Percentiles rank a stretch among this genome's conserved stretches.
Evolutionary conservation across 2,888 invertebrate species (phyloP).

Genomic region (Dendrolimus pini): DNA sequence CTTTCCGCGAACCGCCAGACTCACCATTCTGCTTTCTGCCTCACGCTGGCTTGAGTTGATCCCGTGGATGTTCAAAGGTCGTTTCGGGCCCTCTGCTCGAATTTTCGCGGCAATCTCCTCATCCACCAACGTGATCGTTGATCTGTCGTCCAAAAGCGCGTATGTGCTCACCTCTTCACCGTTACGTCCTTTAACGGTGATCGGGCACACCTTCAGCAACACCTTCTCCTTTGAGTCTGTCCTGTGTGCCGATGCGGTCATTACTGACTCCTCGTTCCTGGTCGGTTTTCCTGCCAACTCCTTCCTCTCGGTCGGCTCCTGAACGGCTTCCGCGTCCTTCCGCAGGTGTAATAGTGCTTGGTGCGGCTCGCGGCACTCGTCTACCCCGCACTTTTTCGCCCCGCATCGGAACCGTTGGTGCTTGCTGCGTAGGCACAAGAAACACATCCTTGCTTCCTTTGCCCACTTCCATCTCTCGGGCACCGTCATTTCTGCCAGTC

Average conservation of each 20-base stretch:
- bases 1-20: background rate
- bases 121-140: constrained; percentile 8
- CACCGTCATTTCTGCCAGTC: too few species aligned
- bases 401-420: background rate
- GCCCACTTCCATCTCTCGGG: too few species aligned
- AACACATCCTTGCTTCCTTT: background rate
- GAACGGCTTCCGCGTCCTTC: background rate
- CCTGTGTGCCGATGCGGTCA: background rate
- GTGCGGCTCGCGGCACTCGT: background rate
- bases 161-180: constrained; percentile 2
- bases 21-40: background rate
- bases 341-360: background rate
- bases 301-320: too few species aligned
- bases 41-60: constrained; percentile 2
- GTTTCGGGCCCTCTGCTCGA: constrained; percentile 3
- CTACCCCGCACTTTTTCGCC: background rate
- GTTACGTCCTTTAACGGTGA: constrained; percentile 5
- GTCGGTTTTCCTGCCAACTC: too few species aligned
- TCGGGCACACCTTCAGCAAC: constrained; percentile 5
- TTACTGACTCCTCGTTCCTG: background rate
- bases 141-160: constrained; percentile 11
- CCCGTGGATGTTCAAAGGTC: constrained; percentile 1
- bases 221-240: background rate
- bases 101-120: constrained; percentile 2
- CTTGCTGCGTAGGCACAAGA: background rate